Base-by-base conservation (phyloP, 1,140 invertebrate genomes). In the Oedothorax gibbosus region DNA sequence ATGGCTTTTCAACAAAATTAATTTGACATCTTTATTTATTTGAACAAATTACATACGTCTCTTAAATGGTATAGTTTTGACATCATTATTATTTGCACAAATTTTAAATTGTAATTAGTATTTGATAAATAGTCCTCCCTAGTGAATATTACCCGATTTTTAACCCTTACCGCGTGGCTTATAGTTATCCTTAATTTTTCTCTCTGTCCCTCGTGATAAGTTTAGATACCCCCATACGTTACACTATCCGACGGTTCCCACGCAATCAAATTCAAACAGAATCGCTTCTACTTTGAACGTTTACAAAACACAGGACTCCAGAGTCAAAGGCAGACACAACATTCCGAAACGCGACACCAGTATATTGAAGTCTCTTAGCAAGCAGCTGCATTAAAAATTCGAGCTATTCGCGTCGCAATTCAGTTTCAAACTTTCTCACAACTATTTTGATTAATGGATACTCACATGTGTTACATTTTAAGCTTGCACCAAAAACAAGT, bases 391-490 rank as follows among this genome's bases (percentile, higher is more conserved):
- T 71, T n/a, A 71, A 71, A 53, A 53, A 53, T 20, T 53, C 35
- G 35, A 35, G 12, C 69, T 10, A 53, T 71, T 71, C 15, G 49
- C 35, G 5, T 71, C 50, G 50, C 18, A 71, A 35, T 35, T 35
- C 35, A 35, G 35, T 35, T n/a, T 18, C 20, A 51, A 20, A 53
- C 69, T 51, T 5, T 8, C 51, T 35, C 35, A 35, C 35, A 35
- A 35, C 35, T 35, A 11, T 69, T 69, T 49, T 71, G 69, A 71
- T 71, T 71, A 51, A 71, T 15, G 54, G 69, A 18, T 71, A 18
- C 35, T 35, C 35, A 35, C 69, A 53, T 53, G 69, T 71, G 69
- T 53, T 11, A 71, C 2, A 8, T n/a, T 71, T 71, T 53, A n/a
- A 71, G 50, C 35, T 35, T 35, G 35, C 35, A 35, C 35, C 1